Conservation (phyloP, 2,888 invertebrate species). For the Sarcophaga subvicina region DNA sequence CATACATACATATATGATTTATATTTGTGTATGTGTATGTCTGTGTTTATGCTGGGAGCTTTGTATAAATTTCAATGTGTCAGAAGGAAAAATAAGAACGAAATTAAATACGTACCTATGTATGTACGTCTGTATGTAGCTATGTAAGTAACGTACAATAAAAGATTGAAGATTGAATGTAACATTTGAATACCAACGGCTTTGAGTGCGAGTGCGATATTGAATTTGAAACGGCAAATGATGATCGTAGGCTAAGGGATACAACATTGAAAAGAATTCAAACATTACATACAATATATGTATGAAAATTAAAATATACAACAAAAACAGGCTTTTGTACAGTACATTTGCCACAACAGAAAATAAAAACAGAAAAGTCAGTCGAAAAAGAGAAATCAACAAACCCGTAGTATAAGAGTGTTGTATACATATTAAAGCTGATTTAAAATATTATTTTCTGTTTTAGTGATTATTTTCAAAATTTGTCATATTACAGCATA, state of each 20-base stretch:
- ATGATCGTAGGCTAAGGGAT: slow-evolving; percentile 4
- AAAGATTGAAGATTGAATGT: slow-evolving; percentile 53
- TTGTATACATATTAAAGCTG: too few species aligned
- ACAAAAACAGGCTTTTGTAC: neutral
- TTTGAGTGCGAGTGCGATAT: slow-evolving; percentile 10
- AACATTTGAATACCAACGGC: slow-evolving; percentile 50
- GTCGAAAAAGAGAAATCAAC: neutral
- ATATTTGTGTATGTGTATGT: neutral
- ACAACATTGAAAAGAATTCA: neutral
- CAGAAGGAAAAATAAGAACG: too few species aligned
- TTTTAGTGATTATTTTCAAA: too few species aligned
- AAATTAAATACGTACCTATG: too few species aligned
- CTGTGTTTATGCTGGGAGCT: neutral
- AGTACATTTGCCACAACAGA: too few species aligned
- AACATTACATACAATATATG: slow-evolving; percentile 6
- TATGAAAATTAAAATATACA: neutral
- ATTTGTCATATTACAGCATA: too few species aligned
- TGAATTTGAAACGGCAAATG: neutral
- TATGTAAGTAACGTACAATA: slow-evolving; percentile 19
- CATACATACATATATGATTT: too few species aligned
- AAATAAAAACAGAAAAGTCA: neutral
- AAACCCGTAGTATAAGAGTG: neutral
- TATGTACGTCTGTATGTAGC: too few species aligned
- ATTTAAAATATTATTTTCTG: too few species aligned
- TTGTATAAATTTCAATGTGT: slow-evolving; percentile 46